Base-by-base conservation (phyloP, 2,888 invertebrate species). In the Chesias legatella region DNA sequence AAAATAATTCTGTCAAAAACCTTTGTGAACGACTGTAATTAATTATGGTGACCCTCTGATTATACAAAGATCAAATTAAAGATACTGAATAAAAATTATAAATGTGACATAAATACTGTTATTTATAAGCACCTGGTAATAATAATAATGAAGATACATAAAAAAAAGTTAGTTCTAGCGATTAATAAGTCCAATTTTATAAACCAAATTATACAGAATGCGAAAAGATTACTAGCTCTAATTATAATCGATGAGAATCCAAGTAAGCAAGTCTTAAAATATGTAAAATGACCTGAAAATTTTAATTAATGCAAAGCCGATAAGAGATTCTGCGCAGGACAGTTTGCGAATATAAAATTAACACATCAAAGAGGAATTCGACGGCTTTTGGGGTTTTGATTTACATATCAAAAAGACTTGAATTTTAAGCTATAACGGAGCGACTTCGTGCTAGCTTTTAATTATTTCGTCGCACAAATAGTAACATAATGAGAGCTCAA, bases 401-500 rank as follows among this genome's bases (percentile, higher is more conserved):
- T 84, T 84, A 77, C 84, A 85, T 83, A 77, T 79, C 82, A 80
- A 83, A 83, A 79, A 77, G 75, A 63, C 53, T 60, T 53, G 60
- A 53, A 60, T 59, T 63, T 69, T 55, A 60, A 66, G 63, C 60
- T 58, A 53, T 54, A 43, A 25, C 38, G 40, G 21, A 28, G 26
- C 24, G 39, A 32, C 45, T 40, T 36, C 20, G 39, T 35, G 45
- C 39, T 22, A 35, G 45, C 44, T 37, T 41, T 48, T 51, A 53
- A 49, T 53, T 53, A 48, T 40, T 36, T 42, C 24, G 23, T 23
- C 38, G 43, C 39, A 48, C 41, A 27, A 43, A 30, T 34, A 26
- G n/a, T 21, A 25, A 17, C 27, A 17, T 28, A 33, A 43, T 38
- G 22, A 38, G 37, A 27, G 9, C 7, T 2, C 13, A 2, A 17